Conservation (phyloP, 2,113 vertebrate genomes). For the Ophiodon elongatus region DNA sequence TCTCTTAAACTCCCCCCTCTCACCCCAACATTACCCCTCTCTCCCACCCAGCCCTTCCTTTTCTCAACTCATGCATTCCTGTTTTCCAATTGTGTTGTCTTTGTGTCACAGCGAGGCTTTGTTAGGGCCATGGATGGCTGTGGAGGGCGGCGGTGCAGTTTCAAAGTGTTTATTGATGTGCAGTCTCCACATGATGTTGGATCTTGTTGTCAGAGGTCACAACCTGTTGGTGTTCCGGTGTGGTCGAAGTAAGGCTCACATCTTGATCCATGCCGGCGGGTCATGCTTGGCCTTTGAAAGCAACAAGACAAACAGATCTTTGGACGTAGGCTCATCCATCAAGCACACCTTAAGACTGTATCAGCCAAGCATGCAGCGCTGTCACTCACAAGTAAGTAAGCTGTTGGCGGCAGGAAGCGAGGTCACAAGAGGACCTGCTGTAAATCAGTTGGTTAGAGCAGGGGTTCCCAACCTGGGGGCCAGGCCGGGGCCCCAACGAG, state of each 20-base stretch:
- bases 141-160: slow-evolving; percentile 46
- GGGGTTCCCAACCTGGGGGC: background rate
- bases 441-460: slow-evolving; percentile 27
- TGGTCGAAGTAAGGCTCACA: slow-evolving; percentile 81
- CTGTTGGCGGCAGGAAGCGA: slow-evolving; percentile 64
- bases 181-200: slow-evolving; percentile 66
- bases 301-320: slow-evolving; percentile 88
- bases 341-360: slow-evolving; percentile 80
- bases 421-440: slow-evolving; percentile 28
- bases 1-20: slow-evolving; percentile 57
- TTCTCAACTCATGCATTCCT: slow-evolving; percentile 81
- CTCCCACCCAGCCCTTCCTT: slow-evolving; percentile 52
- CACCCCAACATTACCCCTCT: slow-evolving; percentile 30
- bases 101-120: slow-evolving; percentile 70
- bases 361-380: slow-evolving; percentile 80
- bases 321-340: slow-evolving; percentile 84
- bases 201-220: slow-evolving; percentile 83
- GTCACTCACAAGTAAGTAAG: slow-evolving; percentile 80
- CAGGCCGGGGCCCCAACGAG: too few relatives aligned
- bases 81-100: slow-evolving; percentile 84
- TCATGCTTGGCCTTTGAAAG: slow-evolving; percentile 86
- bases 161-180: slow-evolving; percentile 73
- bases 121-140: slow-evolving; percentile 55
- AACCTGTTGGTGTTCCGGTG: slow-evolving; percentile 85
- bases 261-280: slow-evolving; percentile 85